Conservation (phyloP, 1,140 invertebrate genomes). For the Cephus cinctus region DNA sequence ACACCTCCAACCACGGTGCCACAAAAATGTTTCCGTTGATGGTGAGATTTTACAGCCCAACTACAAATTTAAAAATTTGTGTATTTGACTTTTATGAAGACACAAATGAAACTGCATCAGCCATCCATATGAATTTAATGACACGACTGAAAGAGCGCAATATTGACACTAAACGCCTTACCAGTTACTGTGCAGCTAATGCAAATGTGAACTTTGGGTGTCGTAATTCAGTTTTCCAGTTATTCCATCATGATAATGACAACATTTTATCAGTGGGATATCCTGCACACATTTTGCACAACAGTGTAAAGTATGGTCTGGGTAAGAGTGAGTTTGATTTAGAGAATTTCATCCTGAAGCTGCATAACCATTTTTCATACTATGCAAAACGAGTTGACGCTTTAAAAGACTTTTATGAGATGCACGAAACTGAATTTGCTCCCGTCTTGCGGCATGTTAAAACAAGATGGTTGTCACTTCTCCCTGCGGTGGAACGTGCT, state of each 20-base stretch:
- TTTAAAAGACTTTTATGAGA: constrained; percentile 32
- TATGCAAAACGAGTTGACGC: constrained; percentile 30
- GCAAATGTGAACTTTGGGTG: constrained; percentile 36
- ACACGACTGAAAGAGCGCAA: constrained; percentile 23
- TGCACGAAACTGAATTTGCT: constrained; percentile 23
- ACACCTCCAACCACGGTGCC: constrained; percentile 26
- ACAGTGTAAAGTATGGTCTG: constrained; percentile 22
- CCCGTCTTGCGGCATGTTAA: constrained; percentile 20
- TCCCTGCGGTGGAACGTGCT: constrained; percentile 26
- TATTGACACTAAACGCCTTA: no score
- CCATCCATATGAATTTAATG: constrained; percentile 11
- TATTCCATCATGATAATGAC: constrained; percentile 20
- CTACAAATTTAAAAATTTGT: constrained; percentile 28
- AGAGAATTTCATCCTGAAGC: constrained; percentile 28
- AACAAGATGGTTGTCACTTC: constrained; percentile 28
- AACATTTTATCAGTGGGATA: constrained; percentile 27
- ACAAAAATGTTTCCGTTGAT: constrained; percentile 30
- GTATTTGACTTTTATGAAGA: constrained; percentile 22
- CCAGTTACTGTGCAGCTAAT: constrained; percentile 35
- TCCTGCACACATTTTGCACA: constrained; percentile 32
- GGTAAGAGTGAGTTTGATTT: constrained; percentile 29
- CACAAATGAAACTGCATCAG: constrained; percentile 21
- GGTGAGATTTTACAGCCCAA: constrained; percentile 23
- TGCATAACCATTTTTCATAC: constrained; percentile 35
- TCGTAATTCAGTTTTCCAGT: constrained; percentile 20